These are phyloP conservation scores for Paracanthobrama guichenoti DNA, from an alignment of 2,113 vertebrate species.

Conservation along the genomic window DNA sequence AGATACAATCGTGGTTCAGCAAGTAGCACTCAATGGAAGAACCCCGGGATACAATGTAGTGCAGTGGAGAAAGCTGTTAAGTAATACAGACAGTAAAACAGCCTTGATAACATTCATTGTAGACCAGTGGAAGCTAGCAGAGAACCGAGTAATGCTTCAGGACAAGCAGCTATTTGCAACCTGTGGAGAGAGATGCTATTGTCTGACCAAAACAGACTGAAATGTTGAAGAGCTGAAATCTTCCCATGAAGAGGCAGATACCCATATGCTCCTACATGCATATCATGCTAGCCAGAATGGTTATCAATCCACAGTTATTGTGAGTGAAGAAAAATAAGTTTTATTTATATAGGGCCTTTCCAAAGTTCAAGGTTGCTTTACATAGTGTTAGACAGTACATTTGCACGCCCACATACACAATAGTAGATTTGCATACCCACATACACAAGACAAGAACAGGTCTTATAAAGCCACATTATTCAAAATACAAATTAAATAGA, in stretches of 20 bases:
- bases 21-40: constrained; percentile 32
- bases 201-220: neutral
- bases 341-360: too few species aligned
- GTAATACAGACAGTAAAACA: neutral
- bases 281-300: constrained; percentile 34
- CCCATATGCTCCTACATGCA: constrained; percentile 22
- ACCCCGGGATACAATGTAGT: constrained; percentile 15
- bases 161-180: neutral
- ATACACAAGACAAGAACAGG: too few species aligned
- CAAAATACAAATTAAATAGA: too few species aligned
- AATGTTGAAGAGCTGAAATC: constrained; percentile 10
- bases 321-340: constrained; percentile 5
- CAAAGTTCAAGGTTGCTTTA: too few species aligned
- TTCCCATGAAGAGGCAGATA: constrained; percentile 27
- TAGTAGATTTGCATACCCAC: too few species aligned
- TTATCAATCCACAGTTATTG: constrained; percentile 31
- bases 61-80: neutral
- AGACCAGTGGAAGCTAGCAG: neutral
- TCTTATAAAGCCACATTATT: too few species aligned
- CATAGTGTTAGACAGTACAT: too few species aligned
- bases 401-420: too few species aligned
- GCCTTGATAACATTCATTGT: neutral
- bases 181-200: neutral
- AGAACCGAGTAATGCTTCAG: neutral
- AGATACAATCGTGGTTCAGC: constrained; percentile 26